phyloP scores from a whole-genome alignment of 92 coral and sea anemone genomes.

The Porites rus region DNA sequence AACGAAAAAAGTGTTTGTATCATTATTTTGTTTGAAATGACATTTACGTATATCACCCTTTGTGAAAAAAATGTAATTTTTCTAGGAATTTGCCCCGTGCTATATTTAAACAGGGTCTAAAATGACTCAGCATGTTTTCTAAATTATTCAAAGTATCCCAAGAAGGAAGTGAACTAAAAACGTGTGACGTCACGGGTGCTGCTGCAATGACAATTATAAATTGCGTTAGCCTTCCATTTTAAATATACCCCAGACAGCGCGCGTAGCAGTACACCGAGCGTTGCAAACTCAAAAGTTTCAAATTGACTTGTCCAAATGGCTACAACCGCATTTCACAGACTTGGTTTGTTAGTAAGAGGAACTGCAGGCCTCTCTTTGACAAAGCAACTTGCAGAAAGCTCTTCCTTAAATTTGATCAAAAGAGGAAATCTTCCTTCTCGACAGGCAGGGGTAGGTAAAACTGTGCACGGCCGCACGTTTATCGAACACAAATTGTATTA shows the following conservation, averaged over 20 bases:
- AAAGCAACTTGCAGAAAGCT: constrained; percentile 7
- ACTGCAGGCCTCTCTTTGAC: constrained; percentile 6
- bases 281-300: background rate
- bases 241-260: background rate
- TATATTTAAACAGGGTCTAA: background rate
- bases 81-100: background rate
- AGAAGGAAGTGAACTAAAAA: background rate
- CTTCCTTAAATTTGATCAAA: background rate
- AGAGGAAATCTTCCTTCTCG: constrained; percentile 26
- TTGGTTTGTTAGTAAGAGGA: constrained; percentile 15
- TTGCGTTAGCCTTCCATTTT: constrained; percentile 6
- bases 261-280: background rate
- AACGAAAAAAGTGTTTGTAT: too few species aligned
- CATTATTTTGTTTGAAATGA: too few species aligned
- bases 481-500: background rate
- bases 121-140: constrained; percentile 9
- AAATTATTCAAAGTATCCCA: background rate
- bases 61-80: background rate
- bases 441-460: constrained; percentile 23
- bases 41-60: too few species aligned
- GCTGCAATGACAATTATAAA: constrained; percentile 37
- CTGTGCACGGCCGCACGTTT: background rate
- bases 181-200: constrained; percentile 17
- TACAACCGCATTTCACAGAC: constrained; percentile 33
- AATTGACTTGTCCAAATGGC: constrained; percentile 19